Conservation (phyloP, 2,113 vertebrate genomes). For the Mola mola region DNA sequence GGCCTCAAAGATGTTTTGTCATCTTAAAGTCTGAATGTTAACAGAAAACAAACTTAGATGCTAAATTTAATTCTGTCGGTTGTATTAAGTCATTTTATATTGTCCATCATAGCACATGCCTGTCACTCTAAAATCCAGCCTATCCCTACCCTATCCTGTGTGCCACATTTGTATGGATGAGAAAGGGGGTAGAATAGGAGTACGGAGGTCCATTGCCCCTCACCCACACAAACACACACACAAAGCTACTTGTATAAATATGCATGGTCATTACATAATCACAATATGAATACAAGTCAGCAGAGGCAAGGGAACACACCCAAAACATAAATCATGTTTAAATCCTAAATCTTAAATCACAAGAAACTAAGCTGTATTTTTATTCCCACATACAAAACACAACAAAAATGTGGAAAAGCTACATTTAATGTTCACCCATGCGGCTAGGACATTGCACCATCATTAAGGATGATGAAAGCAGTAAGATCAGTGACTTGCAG, state of each 20-base stretch:
- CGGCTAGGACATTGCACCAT: conserved; percentile 20
- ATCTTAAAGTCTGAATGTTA: too few species aligned
- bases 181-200: conserved; percentile 22
- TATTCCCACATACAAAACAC: background rate
- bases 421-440: conserved; percentile 18
- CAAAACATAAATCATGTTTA: conserved; percentile 6
- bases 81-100: background rate
- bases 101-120: background rate
- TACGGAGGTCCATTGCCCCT: conserved; percentile 37
- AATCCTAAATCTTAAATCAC: background rate
- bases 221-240: conserved; percentile 3
- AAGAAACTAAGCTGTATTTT: conserved; percentile 5
- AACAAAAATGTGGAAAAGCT: conserved; percentile 9
- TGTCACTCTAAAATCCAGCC: conserved; percentile 8
- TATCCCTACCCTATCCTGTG: background rate
- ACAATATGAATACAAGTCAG: conserved; percentile 59
- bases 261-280: conserved; percentile 54
- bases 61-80: too few species aligned
- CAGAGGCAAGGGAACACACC: conserved; percentile 18
- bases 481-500: conserved; percentile 15
- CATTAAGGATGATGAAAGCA: conserved; percentile 30
- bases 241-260: conserved; percentile 46
- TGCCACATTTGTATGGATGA: conserved; percentile 16
- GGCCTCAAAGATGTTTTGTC: too few species aligned
- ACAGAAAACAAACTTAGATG: too few species aligned